Conservation (phyloP, 1,140 invertebrate genomes). For the Grapholita molesta region DNA sequence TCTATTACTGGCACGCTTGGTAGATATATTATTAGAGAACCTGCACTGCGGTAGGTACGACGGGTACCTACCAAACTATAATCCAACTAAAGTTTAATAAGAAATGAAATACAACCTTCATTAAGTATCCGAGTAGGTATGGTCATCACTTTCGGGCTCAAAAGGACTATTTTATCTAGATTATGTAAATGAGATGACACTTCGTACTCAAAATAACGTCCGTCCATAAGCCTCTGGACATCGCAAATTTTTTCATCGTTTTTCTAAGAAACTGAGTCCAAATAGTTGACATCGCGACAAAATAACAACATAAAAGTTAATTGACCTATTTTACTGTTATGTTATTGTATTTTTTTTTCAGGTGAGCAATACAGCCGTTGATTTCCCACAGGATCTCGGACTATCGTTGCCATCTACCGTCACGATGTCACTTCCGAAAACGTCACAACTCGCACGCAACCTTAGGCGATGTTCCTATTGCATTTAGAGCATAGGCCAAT, state of each 20-base stretch:
- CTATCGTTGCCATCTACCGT: slow-evolving; percentile 8
- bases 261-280: not conserved
- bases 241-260: not conserved
- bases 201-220: not conserved
- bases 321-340: not conserved
- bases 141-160: not conserved
- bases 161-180: not conserved
- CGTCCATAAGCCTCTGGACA: too few relatives aligned
- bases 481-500: not conserved
- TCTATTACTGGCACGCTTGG: slow-evolving; percentile 8
- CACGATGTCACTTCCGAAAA: slow-evolving; percentile 45
- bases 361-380: not conserved
- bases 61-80: not conserved
- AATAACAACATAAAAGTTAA: not conserved
- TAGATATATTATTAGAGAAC: slow-evolving; percentile 6
- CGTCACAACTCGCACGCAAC: slow-evolving; percentile 54
- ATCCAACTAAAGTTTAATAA: too few relatives aligned
- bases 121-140: too few relatives aligned
- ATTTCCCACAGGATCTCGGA: not conserved
- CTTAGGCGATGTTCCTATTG: slow-evolving; percentile 20
- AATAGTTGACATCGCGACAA: not conserved
- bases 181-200: not conserved
- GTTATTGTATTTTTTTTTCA: not conserved
- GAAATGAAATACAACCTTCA: too few relatives aligned
- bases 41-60: not conserved